phyloP scores from a whole-genome alignment of 2,113 vertebrate species.

The Alethe castanea region DNA sequence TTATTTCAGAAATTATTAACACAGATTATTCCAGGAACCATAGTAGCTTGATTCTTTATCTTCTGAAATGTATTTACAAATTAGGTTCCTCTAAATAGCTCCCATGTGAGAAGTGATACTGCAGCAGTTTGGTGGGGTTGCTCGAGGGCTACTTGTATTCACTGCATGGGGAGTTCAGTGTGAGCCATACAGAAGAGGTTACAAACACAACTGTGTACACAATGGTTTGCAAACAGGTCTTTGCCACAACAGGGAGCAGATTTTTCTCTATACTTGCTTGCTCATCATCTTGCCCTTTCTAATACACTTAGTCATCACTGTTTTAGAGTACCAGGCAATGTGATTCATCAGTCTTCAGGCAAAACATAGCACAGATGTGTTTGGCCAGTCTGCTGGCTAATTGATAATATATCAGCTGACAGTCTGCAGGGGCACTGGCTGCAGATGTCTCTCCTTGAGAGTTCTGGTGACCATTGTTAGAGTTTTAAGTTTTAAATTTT shows the following conservation, averaged over 20 bases:
- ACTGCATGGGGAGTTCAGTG: neutral
- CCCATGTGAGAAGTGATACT: neutral
- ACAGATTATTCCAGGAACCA: neutral
- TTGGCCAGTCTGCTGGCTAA: constrained; percentile 7
- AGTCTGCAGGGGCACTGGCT: neutral
- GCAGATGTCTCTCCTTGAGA: neutral
- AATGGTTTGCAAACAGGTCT: neutral
- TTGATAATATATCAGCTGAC: constrained; percentile 31
- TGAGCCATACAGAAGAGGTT: neutral
- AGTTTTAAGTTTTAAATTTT: neutral
- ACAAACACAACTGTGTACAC: neutral
- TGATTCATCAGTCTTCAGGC: constrained; percentile 42
- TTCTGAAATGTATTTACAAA: neutral
- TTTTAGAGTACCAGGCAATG: neutral
- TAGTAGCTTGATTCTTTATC: neutral
- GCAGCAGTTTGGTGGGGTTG: neutral
- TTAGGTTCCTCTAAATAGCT: neutral
- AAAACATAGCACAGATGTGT: neutral
- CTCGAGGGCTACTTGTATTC: neutral
- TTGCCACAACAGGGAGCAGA: neutral
- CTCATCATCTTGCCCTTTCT: neutral
- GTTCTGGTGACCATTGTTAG: neutral
- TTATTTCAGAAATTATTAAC: constrained; percentile 3
- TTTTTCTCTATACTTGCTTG: neutral
- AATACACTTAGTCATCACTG: neutral